These are phyloP conservation scores for Oophaga sylvatica DNA, from an alignment of 2,797 vertebrate species.

Conservation along the genomic window DNA sequence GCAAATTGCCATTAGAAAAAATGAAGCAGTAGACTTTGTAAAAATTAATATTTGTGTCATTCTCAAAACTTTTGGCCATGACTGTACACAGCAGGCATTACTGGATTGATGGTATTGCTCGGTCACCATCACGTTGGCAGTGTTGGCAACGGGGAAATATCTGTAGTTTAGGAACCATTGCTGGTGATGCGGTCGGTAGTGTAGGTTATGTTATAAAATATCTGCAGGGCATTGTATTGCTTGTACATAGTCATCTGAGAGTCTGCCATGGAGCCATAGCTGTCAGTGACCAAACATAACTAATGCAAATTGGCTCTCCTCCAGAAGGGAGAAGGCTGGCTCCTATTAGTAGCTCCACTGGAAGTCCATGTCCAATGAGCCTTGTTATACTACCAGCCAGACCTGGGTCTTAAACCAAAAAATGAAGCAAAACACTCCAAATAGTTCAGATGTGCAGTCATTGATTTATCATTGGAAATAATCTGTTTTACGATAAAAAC, in stretches of 20 bases:
- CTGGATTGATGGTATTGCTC: neutral
- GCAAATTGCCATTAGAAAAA: too few species aligned
- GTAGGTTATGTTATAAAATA: neutral
- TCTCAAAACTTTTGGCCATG: too few species aligned
- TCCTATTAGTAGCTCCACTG: neutral
- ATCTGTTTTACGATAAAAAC: too few species aligned
- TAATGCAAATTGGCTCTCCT: neutral
- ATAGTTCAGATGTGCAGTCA: too few species aligned
- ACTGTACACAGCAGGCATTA: neutral
- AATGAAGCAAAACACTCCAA: too few species aligned
- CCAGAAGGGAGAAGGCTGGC: too few species aligned
- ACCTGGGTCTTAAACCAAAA: too few species aligned
- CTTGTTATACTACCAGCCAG: too few species aligned
- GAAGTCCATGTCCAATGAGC: neutral
- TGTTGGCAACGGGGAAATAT: neutral
- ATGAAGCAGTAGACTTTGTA: too few species aligned
- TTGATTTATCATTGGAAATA: too few species aligned
- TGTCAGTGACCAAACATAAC: neutral
- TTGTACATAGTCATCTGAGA: neutral
- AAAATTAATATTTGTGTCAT: too few species aligned
- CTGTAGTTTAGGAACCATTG: neutral
- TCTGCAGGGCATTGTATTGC: neutral
- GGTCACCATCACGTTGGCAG: neutral
- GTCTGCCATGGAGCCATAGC: neutral
- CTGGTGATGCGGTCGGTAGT: neutral